Percentiles rank a stretch among this genome's conserved stretches.
These are phyloP conservation scores for Apistogramma diplotaenia DNA, from an alignment of 2,113 vertebrate genomes.

Conservation along the genomic window DNA sequence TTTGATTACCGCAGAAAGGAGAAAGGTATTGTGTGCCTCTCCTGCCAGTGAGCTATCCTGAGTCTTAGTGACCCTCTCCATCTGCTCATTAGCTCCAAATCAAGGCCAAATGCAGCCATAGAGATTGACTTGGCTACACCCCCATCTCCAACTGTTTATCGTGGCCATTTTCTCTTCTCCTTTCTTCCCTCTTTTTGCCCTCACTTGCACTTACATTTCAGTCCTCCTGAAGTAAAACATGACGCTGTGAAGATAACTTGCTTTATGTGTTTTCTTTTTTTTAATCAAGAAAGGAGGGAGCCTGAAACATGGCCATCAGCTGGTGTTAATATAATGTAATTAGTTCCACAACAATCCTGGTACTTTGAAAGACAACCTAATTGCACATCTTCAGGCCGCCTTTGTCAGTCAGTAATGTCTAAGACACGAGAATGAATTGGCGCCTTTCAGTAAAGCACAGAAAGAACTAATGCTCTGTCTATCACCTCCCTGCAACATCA, in stretches of 20 bases:
- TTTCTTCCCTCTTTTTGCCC: constrained; percentile 12
- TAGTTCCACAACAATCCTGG: background rate
- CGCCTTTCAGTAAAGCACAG: background rate
- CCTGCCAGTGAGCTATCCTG: constrained; percentile 46
- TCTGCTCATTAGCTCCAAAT: constrained; percentile 76
- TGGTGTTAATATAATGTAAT: constrained; percentile 7
- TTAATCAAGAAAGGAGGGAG: background rate
- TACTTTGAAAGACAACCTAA: constrained; percentile 24
- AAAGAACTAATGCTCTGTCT: constrained; percentile 38
- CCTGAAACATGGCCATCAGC: background rate
- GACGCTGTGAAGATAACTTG: background rate
- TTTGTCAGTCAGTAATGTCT: constrained; percentile 26
- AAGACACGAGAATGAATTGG: constrained; percentile 29
- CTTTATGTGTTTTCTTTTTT: constrained; percentile 1
- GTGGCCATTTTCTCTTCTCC: constrained; percentile 21
- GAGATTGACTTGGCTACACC: constrained; percentile 66
- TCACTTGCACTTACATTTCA: background rate
- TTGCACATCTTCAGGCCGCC: constrained; percentile 3
- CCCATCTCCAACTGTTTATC: constrained; percentile 49
- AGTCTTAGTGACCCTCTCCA: constrained; percentile 68
- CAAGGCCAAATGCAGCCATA: constrained; percentile 69
- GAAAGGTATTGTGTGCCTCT: constrained; percentile 59
- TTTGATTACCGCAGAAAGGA: constrained; percentile 53
- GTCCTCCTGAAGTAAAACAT: background rate
- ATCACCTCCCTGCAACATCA: constrained; percentile 59